Percentiles rank a stretch among this genome's conserved stretches.
phyloP scores from a whole-genome alignment of 2,888 invertebrate species.

The Marronus borbonicus region DNA sequence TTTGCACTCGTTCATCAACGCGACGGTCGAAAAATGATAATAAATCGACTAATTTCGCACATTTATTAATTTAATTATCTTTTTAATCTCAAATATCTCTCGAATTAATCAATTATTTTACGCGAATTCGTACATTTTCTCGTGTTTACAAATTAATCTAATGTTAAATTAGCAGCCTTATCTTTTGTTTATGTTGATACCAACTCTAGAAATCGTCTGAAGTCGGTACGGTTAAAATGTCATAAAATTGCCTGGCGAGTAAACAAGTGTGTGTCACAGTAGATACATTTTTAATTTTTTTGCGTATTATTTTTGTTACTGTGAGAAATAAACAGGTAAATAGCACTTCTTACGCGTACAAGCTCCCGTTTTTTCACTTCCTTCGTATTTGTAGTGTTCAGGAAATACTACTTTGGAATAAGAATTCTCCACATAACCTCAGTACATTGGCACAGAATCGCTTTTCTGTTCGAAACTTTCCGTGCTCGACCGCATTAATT shows the following conservation, averaged over 20 bases:
- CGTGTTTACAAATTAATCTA: constrained; percentile 22
- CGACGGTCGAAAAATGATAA: background rate
- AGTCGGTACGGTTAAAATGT: constrained; percentile 42
- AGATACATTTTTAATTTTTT: constrained; percentile 51
- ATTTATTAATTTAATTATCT: background rate
- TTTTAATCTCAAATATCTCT: too few relatives aligned
- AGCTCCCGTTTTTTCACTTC: constrained; percentile 26
- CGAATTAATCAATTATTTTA: too few relatives aligned
- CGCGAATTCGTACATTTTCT: background rate
- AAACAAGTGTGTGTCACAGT: constrained; percentile 50
- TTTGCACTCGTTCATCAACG: background rate
- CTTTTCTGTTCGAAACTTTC: constrained; percentile 36
- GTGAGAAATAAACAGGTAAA: constrained; percentile 51
- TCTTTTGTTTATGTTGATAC: constrained; percentile 35
- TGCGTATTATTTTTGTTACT: constrained; percentile 51
- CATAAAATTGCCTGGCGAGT: constrained; percentile 43
- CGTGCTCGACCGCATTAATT: constrained; percentile 21
- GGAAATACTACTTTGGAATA: constrained; percentile 34
- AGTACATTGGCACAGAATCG: constrained; percentile 28
- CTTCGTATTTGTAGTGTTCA: constrained; percentile 34
- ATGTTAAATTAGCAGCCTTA: constrained; percentile 20
- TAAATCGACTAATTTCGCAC: background rate
- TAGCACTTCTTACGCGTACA: background rate
- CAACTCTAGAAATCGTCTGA: constrained; percentile 28
- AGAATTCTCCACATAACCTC: constrained; percentile 45